These are phyloP conservation scores for Abrostola tripartita DNA, from an alignment of 2,888 invertebrate genomes.

Conservation along the genomic window DNA sequence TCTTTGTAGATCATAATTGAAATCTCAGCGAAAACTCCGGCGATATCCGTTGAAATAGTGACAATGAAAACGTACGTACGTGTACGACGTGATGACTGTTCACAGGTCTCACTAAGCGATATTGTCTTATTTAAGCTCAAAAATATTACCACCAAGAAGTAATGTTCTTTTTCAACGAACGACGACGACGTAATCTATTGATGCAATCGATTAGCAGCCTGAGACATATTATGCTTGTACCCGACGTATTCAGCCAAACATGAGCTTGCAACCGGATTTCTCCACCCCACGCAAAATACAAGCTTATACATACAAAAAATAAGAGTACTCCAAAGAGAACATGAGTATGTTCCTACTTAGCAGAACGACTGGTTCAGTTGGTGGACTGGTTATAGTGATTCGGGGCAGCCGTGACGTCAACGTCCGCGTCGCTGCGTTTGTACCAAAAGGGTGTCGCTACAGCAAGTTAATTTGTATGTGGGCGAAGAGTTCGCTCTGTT, in stretches of 20 bases:
- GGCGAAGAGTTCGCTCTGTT: conserved; percentile 1
- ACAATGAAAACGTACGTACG: too few species aligned
- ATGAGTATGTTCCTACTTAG: neutral
- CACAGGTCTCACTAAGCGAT: neutral
- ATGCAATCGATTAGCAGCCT: too few species aligned
- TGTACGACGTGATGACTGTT: neutral
- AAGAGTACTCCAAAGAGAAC: neutral
- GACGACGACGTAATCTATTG: too few species aligned
- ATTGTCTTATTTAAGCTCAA: neutral
- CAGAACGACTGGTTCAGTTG: neutral
- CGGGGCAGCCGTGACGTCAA: neutral
- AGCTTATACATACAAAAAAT: neutral
- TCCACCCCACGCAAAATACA: too few species aligned
- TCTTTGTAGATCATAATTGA: conserved; percentile 56
- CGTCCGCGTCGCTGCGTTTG: neutral
- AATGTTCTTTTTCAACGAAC: too few species aligned
- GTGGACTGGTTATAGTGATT: neutral
- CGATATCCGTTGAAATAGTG: conserved; percentile 29
- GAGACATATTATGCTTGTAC: too few species aligned
- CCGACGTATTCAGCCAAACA: too few species aligned
- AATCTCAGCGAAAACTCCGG: conserved; percentile 47
- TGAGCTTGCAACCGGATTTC: too few species aligned
- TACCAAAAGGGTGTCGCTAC: neutral
- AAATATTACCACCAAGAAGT: neutral
- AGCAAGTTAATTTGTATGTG: conserved; percentile 3